A percentile compares a stretch with the other conserved stretches of the same genome.
Conservation (phyloP, 2,888 invertebrate genomes). For the Drosophila robusta region DNA sequence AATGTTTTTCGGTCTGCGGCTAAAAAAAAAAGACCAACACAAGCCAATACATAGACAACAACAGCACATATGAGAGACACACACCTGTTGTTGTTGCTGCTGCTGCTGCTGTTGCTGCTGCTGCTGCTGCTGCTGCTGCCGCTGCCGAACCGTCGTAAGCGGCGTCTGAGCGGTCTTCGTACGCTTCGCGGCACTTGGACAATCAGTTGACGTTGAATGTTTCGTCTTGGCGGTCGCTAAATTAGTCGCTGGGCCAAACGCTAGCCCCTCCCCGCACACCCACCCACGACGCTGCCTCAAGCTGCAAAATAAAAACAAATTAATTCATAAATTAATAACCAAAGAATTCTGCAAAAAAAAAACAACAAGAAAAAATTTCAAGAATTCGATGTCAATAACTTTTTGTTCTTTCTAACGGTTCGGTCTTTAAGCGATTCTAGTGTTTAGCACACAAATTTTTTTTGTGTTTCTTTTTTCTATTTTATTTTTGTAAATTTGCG, state of each 20-base stretch:
- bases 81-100: constrained; percentile 7
- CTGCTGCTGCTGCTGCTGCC: neutral
- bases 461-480: neutral
- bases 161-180: constrained; percentile 71
- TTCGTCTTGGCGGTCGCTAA: constrained; percentile 82
- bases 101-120: constrained; percentile 17
- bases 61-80: constrained; percentile 5
- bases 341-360: neutral
- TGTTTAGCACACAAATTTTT: neutral
- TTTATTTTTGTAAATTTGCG: constrained; percentile 2
- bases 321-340: too few species aligned
- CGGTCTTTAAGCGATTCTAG: too few species aligned
- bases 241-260: constrained; percentile 43
- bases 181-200: constrained; percentile 70
- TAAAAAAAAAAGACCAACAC: constrained; percentile 28
- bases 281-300: too few species aligned
- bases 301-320: too few species aligned
- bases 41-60: neutral
- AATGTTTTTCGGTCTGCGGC: constrained; percentile 61
- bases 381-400: too few species aligned
- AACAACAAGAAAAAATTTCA: neutral
- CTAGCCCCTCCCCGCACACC: too few species aligned
- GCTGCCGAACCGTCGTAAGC: constrained; percentile 31
- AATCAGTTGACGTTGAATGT: constrained; percentile 83
- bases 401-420: too few species aligned